These are phyloP conservation scores for Hymenopus coronatus DNA, from an alignment of 2,888 invertebrate species.

Conservation along the genomic window DNA sequence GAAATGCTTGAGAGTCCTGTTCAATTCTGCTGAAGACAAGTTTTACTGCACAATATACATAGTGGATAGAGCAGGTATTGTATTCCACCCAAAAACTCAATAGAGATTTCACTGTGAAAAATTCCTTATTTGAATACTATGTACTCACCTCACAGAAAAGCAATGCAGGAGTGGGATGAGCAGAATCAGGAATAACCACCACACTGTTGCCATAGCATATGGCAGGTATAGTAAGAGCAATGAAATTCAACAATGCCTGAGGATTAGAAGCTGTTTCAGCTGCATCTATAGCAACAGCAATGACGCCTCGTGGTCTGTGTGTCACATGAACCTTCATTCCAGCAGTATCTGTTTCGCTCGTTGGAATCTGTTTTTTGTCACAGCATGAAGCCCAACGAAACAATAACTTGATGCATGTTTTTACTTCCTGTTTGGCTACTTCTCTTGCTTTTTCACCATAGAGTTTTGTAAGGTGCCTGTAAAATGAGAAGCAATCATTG, in stretches of 20 bases:
- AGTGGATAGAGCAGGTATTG: no score
- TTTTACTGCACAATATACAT: no score
- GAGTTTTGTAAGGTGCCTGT: slow-evolving; percentile 10
- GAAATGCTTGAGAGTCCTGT: no score
- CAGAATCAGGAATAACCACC: slow-evolving; percentile 3
- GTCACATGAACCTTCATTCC: background rate
- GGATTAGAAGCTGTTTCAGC: background rate
- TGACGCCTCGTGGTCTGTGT: slow-evolving; percentile 22
- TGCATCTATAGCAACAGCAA: background rate
- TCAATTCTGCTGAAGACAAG: no score
- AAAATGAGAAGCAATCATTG: background rate
- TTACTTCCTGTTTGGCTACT: background rate
- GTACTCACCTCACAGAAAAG: slow-evolving; percentile 13
- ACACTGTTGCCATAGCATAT: slow-evolving; percentile 22
- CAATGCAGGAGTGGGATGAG: slow-evolving; percentile 14
- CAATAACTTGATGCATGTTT: background rate
- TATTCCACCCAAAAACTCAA: no score
- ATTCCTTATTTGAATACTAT: no score
- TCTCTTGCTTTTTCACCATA: background rate
- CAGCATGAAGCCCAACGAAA: slow-evolving; percentile 24
- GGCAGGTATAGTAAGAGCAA: slow-evolving; percentile 15
- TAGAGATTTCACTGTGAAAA: no score
- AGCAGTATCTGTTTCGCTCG: background rate
- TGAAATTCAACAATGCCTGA: background rate
- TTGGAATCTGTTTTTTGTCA: background rate